Percentiles rank a stretch among this genome's conserved stretches.
phyloP scores from a whole-genome alignment of 2,113 vertebrate species.

The Platichthys flesus region DNA sequence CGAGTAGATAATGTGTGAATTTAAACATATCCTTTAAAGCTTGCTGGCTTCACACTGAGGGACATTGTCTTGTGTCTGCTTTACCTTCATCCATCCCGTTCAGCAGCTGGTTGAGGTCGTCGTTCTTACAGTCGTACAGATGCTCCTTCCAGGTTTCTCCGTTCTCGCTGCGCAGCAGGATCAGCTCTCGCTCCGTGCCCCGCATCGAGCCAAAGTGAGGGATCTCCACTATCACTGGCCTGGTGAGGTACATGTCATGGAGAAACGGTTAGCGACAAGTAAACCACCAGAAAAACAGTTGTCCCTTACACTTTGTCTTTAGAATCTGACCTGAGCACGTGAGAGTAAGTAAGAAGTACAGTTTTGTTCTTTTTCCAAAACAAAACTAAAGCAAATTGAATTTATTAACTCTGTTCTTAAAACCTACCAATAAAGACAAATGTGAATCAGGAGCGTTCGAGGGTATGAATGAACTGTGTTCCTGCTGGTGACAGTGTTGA shows the following conservation, averaged over 20 bases:
- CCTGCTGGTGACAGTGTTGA: slow-evolving; percentile 38
- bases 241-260: slow-evolving; percentile 76
- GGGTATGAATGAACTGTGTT: slow-evolving; percentile 21
- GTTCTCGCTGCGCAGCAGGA: slow-evolving; percentile 96
- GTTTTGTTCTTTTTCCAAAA: background rate
- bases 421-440: background rate
- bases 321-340: background rate
- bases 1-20: too few relatives aligned
- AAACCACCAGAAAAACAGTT: background rate
- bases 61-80: background rate
- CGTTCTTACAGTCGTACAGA: slow-evolving; percentile 91
- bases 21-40: too few relatives aligned
- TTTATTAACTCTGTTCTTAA: background rate
- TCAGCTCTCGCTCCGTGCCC: slow-evolving; percentile 94
- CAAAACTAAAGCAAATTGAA: background rate
- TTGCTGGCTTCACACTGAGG: too few relatives aligned
- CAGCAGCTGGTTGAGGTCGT: slow-evolving; percentile 91
- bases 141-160: slow-evolving; percentile 98
- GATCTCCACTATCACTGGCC: slow-evolving; percentile 98
- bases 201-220: slow-evolving; percentile 98
- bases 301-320: background rate
- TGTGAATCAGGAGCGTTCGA: background rate
- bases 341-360: background rate
- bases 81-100: slow-evolving; percentile 99
- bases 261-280: slow-evolving; percentile 2